These are phyloP conservation scores for Euwallacea similis DNA, from an alignment of 1,140 invertebrate species.

Conservation along the genomic window DNA sequence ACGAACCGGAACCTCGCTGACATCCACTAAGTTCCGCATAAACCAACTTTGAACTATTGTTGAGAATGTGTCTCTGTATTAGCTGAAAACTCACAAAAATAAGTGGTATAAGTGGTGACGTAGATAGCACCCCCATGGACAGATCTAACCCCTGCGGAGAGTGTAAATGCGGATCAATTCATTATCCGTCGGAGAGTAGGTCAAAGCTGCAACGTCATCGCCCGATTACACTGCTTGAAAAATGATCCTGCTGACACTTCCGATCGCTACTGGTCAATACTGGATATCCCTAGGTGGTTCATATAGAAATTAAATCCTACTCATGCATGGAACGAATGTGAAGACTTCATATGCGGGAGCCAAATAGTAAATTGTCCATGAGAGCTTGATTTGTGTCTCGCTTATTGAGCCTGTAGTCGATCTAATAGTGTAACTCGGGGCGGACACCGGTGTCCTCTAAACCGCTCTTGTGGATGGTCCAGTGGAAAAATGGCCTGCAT, in stretches of 20 bases:
- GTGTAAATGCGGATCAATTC: conserved; percentile 46
- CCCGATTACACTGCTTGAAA: conserved; percentile 41
- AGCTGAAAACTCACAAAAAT: no score
- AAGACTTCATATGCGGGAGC: no score
- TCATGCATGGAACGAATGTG: no score
- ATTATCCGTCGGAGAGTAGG: conserved; percentile 48
- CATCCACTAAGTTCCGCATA: no score
- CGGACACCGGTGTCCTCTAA: no score
- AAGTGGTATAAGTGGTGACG: background rate
- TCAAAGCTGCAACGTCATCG: conserved; percentile 48
- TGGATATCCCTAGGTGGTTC: background rate
- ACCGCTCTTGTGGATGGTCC: no score
- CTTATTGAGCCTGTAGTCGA: background rate
- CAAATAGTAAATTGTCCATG: background rate
- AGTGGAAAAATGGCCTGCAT: no score
- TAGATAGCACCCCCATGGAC: conserved; percentile 21
- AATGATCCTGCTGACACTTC: conserved; percentile 36
- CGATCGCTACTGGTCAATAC: conserved; percentile 17
- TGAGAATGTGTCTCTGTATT: no score
- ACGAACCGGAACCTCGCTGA: background rate
- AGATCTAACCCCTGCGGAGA: conserved; percentile 24
- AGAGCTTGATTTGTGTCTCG: background rate
- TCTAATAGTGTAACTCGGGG: background rate
- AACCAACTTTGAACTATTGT: no score
- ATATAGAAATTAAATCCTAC: no score